These are phyloP conservation scores for Tinea pellionella DNA, from an alignment of 2,888 invertebrate species.

Conservation along the genomic window DNA sequence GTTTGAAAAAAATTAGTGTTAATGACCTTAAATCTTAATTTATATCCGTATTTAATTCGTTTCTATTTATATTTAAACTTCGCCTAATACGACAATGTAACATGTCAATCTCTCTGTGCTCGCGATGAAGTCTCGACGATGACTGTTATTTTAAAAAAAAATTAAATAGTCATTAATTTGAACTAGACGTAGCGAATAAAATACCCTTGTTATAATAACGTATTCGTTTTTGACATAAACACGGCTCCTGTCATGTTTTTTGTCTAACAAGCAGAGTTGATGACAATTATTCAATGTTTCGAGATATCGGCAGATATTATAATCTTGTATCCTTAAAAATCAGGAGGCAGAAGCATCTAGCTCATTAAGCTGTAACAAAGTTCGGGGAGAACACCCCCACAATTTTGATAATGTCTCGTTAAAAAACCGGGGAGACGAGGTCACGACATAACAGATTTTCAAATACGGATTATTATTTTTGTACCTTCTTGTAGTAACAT, in stretches of 20 bases:
- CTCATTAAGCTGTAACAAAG: slow-evolving; percentile 18
- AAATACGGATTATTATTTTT: background rate
- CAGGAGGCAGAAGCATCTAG: slow-evolving; percentile 10
- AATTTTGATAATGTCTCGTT: slow-evolving; percentile 7
- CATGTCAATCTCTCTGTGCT: too few species aligned
- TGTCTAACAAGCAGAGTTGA: slow-evolving; percentile 58
- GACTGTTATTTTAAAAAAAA: background rate
- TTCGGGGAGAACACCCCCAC: background rate
- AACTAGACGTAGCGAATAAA: background rate
- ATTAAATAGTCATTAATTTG: background rate
- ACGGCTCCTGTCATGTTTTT: slow-evolving; percentile 23
- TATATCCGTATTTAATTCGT: background rate
- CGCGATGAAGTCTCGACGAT: too few species aligned
- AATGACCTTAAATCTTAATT: background rate
- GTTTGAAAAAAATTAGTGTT: background rate
- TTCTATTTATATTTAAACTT: too few species aligned
- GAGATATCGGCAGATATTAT: slow-evolving; percentile 63
- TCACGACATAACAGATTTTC: background rate
- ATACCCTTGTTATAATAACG: background rate
- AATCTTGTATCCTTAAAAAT: slow-evolving; percentile 34
- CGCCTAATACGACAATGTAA: too few species aligned
- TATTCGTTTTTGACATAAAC: slow-evolving; percentile 29
- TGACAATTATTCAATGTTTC: slow-evolving; percentile 65
- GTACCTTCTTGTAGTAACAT: background rate
- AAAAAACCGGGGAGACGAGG: background rate